These are phyloP conservation scores for Epinephelus awoara DNA, from an alignment of 2,797 vertebrate species.

Conservation along the genomic window DNA sequence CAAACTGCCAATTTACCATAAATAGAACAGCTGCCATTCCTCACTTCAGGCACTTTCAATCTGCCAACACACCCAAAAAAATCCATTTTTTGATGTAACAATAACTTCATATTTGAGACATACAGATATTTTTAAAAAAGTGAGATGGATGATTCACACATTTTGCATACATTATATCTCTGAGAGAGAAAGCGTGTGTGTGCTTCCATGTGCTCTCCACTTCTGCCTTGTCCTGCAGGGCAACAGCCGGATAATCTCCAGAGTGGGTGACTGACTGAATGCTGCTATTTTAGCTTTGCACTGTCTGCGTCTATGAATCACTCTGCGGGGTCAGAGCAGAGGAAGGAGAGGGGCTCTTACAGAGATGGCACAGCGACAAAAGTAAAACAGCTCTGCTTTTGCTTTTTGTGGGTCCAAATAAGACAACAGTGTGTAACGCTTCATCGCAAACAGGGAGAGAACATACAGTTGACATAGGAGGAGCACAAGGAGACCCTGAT, in stretches of 20 bases:
- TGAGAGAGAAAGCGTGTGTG: background rate
- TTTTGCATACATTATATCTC: background rate
- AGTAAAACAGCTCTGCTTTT: slow-evolving; percentile 11
- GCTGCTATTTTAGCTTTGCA: slow-evolving; percentile 63
- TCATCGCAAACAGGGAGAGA: background rate
- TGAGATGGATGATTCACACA: background rate
- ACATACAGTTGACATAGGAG: slow-evolving; percentile 1
- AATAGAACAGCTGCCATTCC: slow-evolving; percentile 33
- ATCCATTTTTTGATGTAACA: slow-evolving; percentile 3
- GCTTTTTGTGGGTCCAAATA: slow-evolving; percentile 9
- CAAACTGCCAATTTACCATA: slow-evolving; percentile 52
- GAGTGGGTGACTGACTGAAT: slow-evolving; percentile 57
- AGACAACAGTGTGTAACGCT: background rate
- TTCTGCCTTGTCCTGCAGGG: slow-evolving; percentile 40
- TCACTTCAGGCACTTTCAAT: slow-evolving; percentile 17
- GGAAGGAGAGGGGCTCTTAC: slow-evolving; percentile 47
- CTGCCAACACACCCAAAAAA: slow-evolving; percentile 10
- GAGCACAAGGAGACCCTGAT: slow-evolving; percentile 24
- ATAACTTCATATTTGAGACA: background rate
- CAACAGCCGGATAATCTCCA: slow-evolving; percentile 55
- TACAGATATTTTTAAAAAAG: background rate
- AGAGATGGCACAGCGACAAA: slow-evolving; percentile 26
- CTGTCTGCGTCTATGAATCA: slow-evolving; percentile 50
- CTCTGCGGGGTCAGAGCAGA: slow-evolving; percentile 47
- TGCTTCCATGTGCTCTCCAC: slow-evolving; percentile 22